phyloP scores from a whole-genome alignment of 2,797 vertebrate species.

The Ptychadena robeensis region DNA sequence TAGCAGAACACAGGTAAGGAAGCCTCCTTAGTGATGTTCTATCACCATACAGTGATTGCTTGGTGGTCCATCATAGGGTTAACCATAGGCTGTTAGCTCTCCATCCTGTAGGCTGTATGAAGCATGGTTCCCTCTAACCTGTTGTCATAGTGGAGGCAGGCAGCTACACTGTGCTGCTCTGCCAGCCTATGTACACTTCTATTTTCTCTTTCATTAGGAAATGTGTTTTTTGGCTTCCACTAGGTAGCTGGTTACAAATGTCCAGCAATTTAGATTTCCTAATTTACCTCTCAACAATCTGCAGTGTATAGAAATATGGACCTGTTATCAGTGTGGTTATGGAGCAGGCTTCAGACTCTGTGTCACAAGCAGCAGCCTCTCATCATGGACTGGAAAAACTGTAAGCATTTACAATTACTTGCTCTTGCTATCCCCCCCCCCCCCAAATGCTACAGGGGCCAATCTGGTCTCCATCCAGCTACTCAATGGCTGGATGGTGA shows the following conservation, averaged over 20 bases:
- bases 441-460: background rate
- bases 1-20: conserved; percentile 49
- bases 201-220: conserved; percentile 16
- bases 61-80: conserved; percentile 28
- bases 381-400: conserved; percentile 25
- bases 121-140: conserved; percentile 41
- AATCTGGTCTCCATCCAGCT: background rate
- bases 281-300: conserved; percentile 15
- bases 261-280: conserved; percentile 31
- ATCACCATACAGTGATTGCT: background rate
- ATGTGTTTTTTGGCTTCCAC: conserved; percentile 32
- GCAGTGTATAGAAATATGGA: conserved; percentile 39
- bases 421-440: background rate
- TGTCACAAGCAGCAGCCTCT: conserved; percentile 26
- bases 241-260: conserved; percentile 16
- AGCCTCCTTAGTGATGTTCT: background rate
- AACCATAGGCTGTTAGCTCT: conserved; percentile 8
- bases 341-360: conserved; percentile 27
- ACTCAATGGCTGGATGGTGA: background rate
- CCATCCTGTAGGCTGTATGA: conserved; percentile 11
- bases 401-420: conserved; percentile 32
- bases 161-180: background rate
- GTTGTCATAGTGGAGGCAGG: conserved; percentile 47
- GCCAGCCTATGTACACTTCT: background rate
- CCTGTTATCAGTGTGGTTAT: conserved; percentile 41